These are phyloP conservation scores for Empidonax alnorum DNA, from an alignment of 2,113 vertebrate genomes.

Conservation along the genomic window DNA sequence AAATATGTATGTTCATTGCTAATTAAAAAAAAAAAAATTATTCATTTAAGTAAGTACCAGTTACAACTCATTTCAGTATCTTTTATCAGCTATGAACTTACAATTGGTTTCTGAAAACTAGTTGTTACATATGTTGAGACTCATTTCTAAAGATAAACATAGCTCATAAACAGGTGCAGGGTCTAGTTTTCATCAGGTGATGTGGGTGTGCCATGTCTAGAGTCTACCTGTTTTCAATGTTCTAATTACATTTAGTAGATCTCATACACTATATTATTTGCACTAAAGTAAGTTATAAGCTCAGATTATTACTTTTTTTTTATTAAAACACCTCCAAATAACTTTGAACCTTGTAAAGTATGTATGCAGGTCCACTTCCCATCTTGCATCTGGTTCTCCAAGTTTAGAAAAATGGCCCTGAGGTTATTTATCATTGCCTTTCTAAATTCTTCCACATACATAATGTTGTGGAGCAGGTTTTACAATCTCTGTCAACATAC, in stretches of 20 bases:
- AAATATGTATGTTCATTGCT: background rate
- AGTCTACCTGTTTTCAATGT: background rate
- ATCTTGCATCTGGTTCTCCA: background rate
- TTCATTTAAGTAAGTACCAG: background rate
- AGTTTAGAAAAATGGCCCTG: background rate
- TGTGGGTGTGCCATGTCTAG: background rate
- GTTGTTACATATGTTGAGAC: background rate
- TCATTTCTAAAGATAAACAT: background rate
- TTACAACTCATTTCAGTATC: background rate
- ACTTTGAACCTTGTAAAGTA: background rate
- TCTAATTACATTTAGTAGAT: background rate
- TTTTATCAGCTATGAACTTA: background rate
- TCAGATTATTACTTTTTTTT: background rate
- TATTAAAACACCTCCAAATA: background rate
- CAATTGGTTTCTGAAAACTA: background rate
- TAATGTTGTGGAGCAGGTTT: constrained; percentile 46
- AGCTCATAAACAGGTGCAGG: background rate
- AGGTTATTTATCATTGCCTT: constrained; percentile 41
- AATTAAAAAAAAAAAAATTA: background rate
- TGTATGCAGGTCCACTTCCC: background rate
- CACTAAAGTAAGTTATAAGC: background rate
- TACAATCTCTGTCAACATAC: background rate
- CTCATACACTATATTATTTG: background rate
- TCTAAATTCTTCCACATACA: background rate
- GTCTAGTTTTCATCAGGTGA: background rate